Evolutionary conservation across 2,888 invertebrate genomes (phyloP).

Genomic region (Drosophila pseudotalamancana): DNA sequence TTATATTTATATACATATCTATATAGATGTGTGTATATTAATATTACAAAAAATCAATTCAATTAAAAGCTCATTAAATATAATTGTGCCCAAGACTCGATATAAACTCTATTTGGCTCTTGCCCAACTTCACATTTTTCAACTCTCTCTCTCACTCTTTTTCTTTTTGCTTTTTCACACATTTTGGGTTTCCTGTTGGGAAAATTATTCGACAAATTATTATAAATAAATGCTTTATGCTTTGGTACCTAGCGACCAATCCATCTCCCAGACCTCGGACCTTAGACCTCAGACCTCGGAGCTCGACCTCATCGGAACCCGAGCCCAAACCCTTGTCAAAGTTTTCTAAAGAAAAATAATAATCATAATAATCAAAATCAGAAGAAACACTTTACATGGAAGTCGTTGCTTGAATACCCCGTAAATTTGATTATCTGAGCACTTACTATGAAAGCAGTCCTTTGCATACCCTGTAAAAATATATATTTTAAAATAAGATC

Average conservation of each 20-base stretch:
- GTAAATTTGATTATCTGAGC: background rate
- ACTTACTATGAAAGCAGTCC: background rate
- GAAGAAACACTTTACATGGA: background rate
- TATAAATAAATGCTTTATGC: slow-evolving; percentile 74
- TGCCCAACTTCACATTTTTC: slow-evolving; percentile 14
- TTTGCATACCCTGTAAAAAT: slow-evolving; percentile 1
- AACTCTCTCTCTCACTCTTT: slow-evolving; percentile 8
- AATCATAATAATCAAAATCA: slow-evolving; percentile 2
- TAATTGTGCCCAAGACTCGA: slow-evolving; percentile 66
- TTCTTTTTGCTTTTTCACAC: slow-evolving; percentile 24
- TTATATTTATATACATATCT: too few species aligned
- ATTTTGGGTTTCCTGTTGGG: too few species aligned
- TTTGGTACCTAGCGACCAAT: slow-evolving; percentile 41
- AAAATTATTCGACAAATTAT: slow-evolving; percentile 75
- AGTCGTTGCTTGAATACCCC: slow-evolving; percentile 3
- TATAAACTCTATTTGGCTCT: slow-evolving; percentile 52
- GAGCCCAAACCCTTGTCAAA: slow-evolving; percentile 52
- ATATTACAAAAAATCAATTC: slow-evolving; percentile 63
- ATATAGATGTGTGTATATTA: slow-evolving; percentile 26
- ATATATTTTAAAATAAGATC: background rate
- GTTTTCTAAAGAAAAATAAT: slow-evolving; percentile 16
- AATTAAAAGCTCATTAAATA: slow-evolving; percentile 74
- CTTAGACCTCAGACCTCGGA: background rate
- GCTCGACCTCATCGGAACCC: slow-evolving; percentile 13
- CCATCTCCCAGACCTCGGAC: slow-evolving; percentile 20